Base-by-base conservation (phyloP, 37 sponge, comb jelly and placozoan genomes). In the Oscarella lobularis region DNA sequence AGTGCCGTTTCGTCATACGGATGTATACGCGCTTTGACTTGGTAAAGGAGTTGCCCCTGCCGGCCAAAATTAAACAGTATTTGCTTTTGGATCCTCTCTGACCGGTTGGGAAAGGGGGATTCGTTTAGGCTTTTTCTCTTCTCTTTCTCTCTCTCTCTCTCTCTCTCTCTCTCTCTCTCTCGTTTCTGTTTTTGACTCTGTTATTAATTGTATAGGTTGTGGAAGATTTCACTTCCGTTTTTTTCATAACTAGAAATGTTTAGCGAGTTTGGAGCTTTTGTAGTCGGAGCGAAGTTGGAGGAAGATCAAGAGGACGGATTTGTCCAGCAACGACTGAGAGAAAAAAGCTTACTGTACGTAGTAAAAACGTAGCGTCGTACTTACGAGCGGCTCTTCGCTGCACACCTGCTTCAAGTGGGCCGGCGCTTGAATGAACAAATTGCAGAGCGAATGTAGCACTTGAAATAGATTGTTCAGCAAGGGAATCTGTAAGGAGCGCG, bases 211-310 rank as follows among this genome's bases (percentile, higher is more conserved):
- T n/a, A n/a, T n/a, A n/a, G n/a, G n/a, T n/a, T n/a, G n/a, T n/a
- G n/a, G n/a, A n/a, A n/a, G n/a, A n/a, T n/a, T n/a, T n/a, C n/a
- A n/a, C n/a, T n/a, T n/a, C n/a, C n/a, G n/a, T n/a, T n/a, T n/a
- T n/a, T n/a, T n/a, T n/a, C n/a, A n/a, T n/a, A n/a, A n/a, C n/a
- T n/a, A n/a, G n/a, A 70, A 70, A 29, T 70, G 27, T 66, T 86
- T 86, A 3, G 34, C 66, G 1, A 87, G 36, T 80, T 81, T 85
- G 31, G 83, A 67, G 39, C 80, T 83, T 67, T 83, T 88, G 70
- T 77, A 86, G 36, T 92, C 93, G 2, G 82, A 73, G 72, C 93
- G 80, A 27, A 86, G 74, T 38, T 85, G 76, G 2, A 88, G 73
- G 69, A 92, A 72, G 2, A 27, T 71, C 55, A 41, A 74, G 40